A percentile compares a stretch with the other conserved stretches of the same genome.
These are phyloP conservation scores for Alca torda DNA, from an alignment of 2,797 vertebrate genomes.

Conservation along the genomic window DNA sequence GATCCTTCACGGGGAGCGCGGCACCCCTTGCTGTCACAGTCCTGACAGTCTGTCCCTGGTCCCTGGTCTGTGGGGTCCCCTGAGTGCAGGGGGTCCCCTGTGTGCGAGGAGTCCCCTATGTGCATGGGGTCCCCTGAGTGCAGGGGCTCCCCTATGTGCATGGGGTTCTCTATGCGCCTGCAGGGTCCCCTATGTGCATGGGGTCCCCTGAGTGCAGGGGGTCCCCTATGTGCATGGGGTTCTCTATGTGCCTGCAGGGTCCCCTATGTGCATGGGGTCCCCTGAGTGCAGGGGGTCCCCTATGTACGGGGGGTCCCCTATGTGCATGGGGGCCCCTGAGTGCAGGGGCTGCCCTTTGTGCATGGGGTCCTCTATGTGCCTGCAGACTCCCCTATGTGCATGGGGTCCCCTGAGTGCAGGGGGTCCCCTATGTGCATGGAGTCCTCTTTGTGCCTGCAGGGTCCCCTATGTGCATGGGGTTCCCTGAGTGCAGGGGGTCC, in stretches of 20 bases:
- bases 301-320: not conserved
- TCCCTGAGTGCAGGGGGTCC: fast-evolving
- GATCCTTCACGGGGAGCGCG: not conserved
- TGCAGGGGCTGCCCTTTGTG: fast-evolving
- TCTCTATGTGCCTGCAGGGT: not conserved
- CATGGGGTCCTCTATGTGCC: too few species aligned
- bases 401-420: not conserved
- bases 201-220: not conserved
- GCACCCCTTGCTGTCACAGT: not conserved
- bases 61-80: not conserved
- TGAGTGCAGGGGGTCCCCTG: fast-evolving
- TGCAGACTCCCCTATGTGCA: not conserved
- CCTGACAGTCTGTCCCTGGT: not conserved
- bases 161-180: too few species aligned
- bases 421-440: not conserved
- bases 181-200: not conserved
- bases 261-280: not conserved
- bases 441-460: not conserved
- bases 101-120: not conserved
- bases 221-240: not conserved
- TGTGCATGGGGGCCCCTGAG: not conserved
- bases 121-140: not conserved
- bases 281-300: not conserved
- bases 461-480: not conserved
- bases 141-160: fast-evolving